Evolutionary conservation across 1,140 invertebrate genomes (phyloP).

Genomic region (Drosophila teissieri): DNA sequence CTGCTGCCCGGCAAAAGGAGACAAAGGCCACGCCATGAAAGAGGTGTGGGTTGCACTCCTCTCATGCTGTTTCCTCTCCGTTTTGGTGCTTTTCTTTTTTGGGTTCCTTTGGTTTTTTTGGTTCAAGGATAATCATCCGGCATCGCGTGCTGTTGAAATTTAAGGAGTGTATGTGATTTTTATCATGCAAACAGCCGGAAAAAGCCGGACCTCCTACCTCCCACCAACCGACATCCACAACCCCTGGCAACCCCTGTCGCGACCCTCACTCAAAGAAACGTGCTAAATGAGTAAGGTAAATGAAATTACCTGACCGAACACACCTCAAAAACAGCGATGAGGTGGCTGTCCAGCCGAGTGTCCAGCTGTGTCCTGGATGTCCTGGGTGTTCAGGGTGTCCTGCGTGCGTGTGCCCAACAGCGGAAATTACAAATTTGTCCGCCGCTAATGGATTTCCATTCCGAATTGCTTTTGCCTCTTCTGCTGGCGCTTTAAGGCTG

Average conservation of each 20-base stretch:
- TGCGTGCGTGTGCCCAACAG: slow-evolving; percentile 62
- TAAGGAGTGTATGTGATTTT: slow-evolving; percentile 85
- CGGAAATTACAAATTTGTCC: slow-evolving; percentile 84
- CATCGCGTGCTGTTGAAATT: slow-evolving; percentile 82
- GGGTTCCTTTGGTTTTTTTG: slow-evolving; percentile 57
- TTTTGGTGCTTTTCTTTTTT: slow-evolving; percentile 47
- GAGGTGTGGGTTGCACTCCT: slow-evolving; percentile 20
- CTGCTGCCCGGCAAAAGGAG: slow-evolving; percentile 45
- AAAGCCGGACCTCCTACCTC: slow-evolving; percentile 59
- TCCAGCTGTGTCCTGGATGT: slow-evolving; percentile 42
- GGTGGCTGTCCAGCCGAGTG: slow-evolving; percentile 19
- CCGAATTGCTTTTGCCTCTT: slow-evolving; percentile 63
- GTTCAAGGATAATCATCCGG: slow-evolving; percentile 83
- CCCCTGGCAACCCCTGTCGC: slow-evolving; percentile 23
- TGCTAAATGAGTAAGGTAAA: slow-evolving; percentile 82
- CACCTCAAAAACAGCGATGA: slow-evolving; percentile 63
- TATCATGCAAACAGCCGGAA: slow-evolving; percentile 82
- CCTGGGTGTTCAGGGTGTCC: slow-evolving; percentile 41
- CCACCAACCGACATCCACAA: slow-evolving; percentile 32
- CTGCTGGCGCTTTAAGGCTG: slow-evolving; percentile 23
- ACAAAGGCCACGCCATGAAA: slow-evolving; percentile 47
- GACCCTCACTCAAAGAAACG: slow-evolving; percentile 48
- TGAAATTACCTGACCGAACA: slow-evolving; percentile 79
- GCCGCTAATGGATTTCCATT: slow-evolving; percentile 79
- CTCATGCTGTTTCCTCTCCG: slow-evolving; percentile 1